Evolutionary conservation across 2,888 invertebrate species (phyloP).

Genomic region (Odontomyia ornata): DNA sequence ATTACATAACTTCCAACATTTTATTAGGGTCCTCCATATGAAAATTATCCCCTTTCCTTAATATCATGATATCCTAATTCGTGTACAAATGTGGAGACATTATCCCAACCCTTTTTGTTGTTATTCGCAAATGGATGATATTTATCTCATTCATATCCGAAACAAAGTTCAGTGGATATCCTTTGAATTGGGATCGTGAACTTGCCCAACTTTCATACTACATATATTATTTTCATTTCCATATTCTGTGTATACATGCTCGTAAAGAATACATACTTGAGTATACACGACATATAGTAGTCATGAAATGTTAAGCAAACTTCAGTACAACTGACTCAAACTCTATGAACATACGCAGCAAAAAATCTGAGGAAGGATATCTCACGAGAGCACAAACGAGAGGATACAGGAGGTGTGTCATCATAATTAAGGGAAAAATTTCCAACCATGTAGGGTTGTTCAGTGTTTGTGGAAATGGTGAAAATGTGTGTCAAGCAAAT

Average conservation of each 20-base stretch:
- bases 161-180: constrained; percentile 4
- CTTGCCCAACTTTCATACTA: not conserved
- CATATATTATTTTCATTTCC: not conserved
- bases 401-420: not conserved
- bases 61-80: not conserved
- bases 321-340: not conserved
- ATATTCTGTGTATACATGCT: not conserved
- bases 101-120: not conserved
- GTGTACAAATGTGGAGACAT: not conserved
- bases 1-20: not conserved
- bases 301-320: not conserved
- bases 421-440: not conserved
- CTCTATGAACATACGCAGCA: not conserved
- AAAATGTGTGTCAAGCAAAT: constrained; percentile 13
- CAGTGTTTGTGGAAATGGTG: not conserved
- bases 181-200: constrained; percentile 8
- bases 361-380: not conserved
- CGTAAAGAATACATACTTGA: not conserved
- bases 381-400: not conserved
- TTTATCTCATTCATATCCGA: constrained; percentile 15
- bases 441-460: not conserved
- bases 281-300: not conserved
- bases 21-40: constrained; percentile 15
- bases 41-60: not conserved
- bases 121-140: not conserved